Percentiles rank a stretch among this genome's conserved stretches.
Conservation (phyloP, 2,888 invertebrate species). For the Leptarthrus brevirostris region DNA sequence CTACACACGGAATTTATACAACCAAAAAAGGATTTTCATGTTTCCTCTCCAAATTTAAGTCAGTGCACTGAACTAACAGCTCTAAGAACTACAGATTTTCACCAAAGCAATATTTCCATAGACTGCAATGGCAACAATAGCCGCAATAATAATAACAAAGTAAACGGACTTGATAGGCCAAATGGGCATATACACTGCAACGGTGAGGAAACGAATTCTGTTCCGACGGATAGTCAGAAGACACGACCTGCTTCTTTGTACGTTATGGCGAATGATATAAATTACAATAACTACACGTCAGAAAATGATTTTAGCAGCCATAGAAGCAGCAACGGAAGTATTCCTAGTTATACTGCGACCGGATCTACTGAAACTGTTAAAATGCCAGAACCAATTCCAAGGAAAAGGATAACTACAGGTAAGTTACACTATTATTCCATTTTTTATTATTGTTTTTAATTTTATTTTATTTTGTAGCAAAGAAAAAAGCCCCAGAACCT, state of each 20-base stretch:
- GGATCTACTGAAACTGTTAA: conserved; percentile 46
- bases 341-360: conserved; percentile 49
- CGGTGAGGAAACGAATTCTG: conserved; percentile 1
- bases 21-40: conserved; percentile 62
- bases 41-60: conserved; percentile 64
- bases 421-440: neutral
- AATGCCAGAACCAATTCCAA: conserved; percentile 64
- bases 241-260: conserved; percentile 53
- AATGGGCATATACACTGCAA: conserved; percentile 45
- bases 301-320: conserved; percentile 29
- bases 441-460: neutral
- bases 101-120: conserved; percentile 56
- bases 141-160: conserved; percentile 54
- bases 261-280: conserved; percentile 52
- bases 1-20: conserved; percentile 12
- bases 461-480: conserved; percentile 12
- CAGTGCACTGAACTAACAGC: conserved; percentile 49
- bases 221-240: conserved; percentile 44
- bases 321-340: conserved; percentile 47
- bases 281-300: conserved; percentile 1
- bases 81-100: conserved; percentile 52
- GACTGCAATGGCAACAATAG: conserved; percentile 63
- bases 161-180: conserved; percentile 6
- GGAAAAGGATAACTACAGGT: conserved; percentile 59
- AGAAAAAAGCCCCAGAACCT: conserved; percentile 64